phyloP scores from a whole-genome alignment of 1,140 invertebrate genomes.

The Battus philenor region DNA sequence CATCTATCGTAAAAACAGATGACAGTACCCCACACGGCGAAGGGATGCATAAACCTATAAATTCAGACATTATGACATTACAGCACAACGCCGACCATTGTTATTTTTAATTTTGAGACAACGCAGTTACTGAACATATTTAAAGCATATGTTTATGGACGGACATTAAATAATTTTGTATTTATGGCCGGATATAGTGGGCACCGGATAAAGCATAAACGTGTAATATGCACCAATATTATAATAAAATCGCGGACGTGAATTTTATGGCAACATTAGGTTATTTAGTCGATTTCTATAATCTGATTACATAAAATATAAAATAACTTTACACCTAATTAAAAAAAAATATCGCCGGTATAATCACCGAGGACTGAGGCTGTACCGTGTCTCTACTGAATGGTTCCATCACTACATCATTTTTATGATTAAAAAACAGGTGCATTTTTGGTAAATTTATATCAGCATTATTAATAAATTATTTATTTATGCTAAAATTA shows the following conservation, averaged over 20 bases:
- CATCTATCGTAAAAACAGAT: slow-evolving; percentile 3
- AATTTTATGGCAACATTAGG: neutral
- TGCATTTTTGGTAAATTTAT: no score
- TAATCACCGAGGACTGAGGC: no score
- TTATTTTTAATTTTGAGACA: slow-evolving; percentile 48
- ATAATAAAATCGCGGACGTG: slow-evolving; percentile 10
- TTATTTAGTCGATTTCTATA: no score
- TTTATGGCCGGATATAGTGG: slow-evolving; percentile 45
- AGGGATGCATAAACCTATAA: slow-evolving; percentile 37
- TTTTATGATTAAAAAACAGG: no score
- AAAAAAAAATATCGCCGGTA: no score
- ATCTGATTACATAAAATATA: no score
- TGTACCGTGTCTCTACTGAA: no score
- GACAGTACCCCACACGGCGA: neutral
- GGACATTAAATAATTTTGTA: slow-evolving; percentile 49
- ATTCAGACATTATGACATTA: slow-evolving; percentile 31
- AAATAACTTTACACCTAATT: no score
- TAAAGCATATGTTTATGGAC: slow-evolving; percentile 57
- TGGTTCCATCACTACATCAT: no score
- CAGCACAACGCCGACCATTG: slow-evolving; percentile 32
- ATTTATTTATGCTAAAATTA: no score
- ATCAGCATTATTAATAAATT: no score
- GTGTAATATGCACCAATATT: slow-evolving; percentile 13
- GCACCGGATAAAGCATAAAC: slow-evolving; percentile 21
- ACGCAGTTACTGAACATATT: slow-evolving; percentile 43